Base-by-base conservation (phyloP, 1,140 invertebrate species). In the Diabrotica undecimpunctata region DNA sequence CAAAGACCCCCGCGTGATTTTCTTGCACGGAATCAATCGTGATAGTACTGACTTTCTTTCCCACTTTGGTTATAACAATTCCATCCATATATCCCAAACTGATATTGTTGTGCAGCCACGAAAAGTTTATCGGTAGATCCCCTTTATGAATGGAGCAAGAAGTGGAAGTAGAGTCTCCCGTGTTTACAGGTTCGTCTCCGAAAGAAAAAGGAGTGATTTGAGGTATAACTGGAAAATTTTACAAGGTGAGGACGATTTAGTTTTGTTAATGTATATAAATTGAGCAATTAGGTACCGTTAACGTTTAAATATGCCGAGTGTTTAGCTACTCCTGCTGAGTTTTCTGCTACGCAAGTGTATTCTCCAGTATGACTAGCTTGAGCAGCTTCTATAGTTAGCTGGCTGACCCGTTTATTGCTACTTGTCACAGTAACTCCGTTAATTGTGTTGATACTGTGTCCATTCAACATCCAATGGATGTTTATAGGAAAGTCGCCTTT, bases 1-100 rank as follows among this genome's bases (percentile, higher is more conserved):
- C 86, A 73, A 90, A 91, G 78, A 88, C 87, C 66, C 90, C 90
- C 71, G 84, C 84, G 76, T 92, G 88, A 69, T 82, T 80, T 68
- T 85, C 85, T 39, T 81, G 81, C 62, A 86, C 82, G 0, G 79
- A 79, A 67, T 86, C 83, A 59, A 89, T 87, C 35, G 81, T 83
- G 58, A 89, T 76, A 74, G 63, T 66, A 63, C 71, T 74, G 11
- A 69, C 51, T 62, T 69, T 71, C 66, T 73, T 75, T 46, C 69
- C 70, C 8, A 69, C 68, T 52, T 66, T 68, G 51, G 39, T 69
- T 54, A 75, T 66, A 61, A 71, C 62, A 61, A 75, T 63, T 14
- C 70, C 72, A 54, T 74, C 55, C 14, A 60, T 62, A 10, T 63
- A 52, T 5, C 55, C 50, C 4, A 74, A 60, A n/a, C 78, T 75